phyloP scores from a whole-genome alignment of 2,888 invertebrate genomes.

The Strigamia maritima region DNA sequence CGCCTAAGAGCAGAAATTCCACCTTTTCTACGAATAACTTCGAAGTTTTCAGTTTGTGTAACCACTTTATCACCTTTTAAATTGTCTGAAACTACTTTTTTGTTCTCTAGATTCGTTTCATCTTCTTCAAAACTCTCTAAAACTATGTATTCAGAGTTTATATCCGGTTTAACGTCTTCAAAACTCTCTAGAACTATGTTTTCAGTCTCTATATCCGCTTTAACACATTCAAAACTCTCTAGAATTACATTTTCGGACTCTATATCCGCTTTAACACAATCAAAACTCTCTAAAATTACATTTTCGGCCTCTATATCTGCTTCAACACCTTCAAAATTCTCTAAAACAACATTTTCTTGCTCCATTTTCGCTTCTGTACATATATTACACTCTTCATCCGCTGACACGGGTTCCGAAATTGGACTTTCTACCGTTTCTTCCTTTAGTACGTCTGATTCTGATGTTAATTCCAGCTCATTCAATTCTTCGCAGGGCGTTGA shows the following conservation, averaged over 20 bases:
- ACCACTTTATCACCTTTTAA: slow-evolving; percentile 25
- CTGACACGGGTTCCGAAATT: neutral
- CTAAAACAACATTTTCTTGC: too few species aligned
- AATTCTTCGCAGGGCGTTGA: neutral
- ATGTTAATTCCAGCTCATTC: slow-evolving; percentile 23
- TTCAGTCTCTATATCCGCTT: neutral
- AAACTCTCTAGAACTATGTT: neutral
- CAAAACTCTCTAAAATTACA: neutral
- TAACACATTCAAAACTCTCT: too few species aligned
- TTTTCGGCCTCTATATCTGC: neutral
- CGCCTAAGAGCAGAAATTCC: neutral
- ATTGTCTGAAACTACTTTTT: neutral
- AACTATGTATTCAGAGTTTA: too few species aligned
- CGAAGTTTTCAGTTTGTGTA: too few species aligned
- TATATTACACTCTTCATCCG: neutral
- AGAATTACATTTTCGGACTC: too few species aligned
- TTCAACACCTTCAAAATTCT: too few species aligned
- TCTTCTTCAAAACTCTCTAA: too few species aligned
- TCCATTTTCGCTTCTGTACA: neutral
- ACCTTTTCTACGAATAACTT: slow-evolving; percentile 30
- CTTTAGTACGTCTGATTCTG: neutral
- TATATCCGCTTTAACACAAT: slow-evolving; percentile 34
- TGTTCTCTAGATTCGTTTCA: neutral
- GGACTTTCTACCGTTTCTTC: neutral
- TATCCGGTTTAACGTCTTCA: too few species aligned